A percentile compares a stretch with the other conserved stretches of the same genome.
Evolutionary conservation across 1,140 invertebrate species (phyloP).

Genomic region (Lycorma delicatula): DNA sequence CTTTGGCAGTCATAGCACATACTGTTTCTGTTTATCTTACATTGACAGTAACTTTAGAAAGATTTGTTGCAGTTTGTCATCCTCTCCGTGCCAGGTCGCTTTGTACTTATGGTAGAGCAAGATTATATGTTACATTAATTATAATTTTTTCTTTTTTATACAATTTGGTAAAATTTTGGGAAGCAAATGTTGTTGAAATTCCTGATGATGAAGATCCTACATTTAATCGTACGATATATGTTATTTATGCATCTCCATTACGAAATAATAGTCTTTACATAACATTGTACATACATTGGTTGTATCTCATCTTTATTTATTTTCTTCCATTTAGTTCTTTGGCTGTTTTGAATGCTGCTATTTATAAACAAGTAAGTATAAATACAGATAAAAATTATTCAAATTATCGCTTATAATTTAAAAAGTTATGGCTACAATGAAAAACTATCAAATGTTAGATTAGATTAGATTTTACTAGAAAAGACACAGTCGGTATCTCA

Average conservation of each 20-base stretch:
- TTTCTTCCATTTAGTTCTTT: conserved; percentile 78
- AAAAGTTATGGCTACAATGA: too few relatives aligned
- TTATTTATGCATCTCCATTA: conserved; percentile 56
- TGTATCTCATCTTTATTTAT: conserved; percentile 88
- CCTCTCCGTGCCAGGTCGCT: conserved; percentile 77
- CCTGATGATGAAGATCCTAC: conserved; percentile 41
- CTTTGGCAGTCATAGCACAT: conserved; percentile 77
- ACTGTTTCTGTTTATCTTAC: conserved; percentile 93
- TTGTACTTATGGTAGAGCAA: conserved; percentile 83
- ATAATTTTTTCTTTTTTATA: conserved; percentile 75
- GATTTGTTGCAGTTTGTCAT: conserved; percentile 94
- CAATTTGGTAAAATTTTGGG: conserved; percentile 65
- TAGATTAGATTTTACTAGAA: too few relatives aligned
- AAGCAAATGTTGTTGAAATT: conserved; percentile 31
- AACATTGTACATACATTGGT: conserved; percentile 82
- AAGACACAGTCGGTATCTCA: too few relatives aligned
- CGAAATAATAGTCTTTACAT: conserved; percentile 66
- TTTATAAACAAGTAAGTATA: conserved; percentile 72
- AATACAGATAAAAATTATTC: too few relatives aligned
- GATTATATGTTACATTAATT: conserved; percentile 75
- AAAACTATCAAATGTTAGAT: too few relatives aligned
- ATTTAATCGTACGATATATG: conserved; percentile 50
- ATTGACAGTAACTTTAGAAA: conserved; percentile 87
- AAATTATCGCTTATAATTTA: too few relatives aligned
- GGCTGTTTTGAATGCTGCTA: conserved; percentile 79